These are phyloP conservation scores for Agrotis puta DNA, from an alignment of 2,888 invertebrate genomes.

Conservation along the genomic window DNA sequence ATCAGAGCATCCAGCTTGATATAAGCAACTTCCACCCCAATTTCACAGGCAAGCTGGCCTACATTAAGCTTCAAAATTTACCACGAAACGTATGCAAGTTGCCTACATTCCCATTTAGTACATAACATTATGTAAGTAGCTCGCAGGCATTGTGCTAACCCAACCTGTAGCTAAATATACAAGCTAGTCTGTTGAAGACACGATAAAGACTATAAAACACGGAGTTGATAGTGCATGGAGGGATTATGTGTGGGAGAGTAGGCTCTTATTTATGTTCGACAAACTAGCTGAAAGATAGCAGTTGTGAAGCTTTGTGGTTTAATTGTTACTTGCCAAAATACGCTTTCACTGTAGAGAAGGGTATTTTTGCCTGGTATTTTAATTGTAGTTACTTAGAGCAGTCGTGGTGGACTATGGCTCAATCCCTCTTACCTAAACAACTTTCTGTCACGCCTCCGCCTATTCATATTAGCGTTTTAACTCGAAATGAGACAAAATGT, in stretches of 20 bases:
- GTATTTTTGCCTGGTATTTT: too few species aligned
- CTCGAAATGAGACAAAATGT: too few species aligned
- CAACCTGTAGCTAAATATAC: conserved; percentile 61
- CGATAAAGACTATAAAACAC: conserved; percentile 50
- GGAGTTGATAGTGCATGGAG: conserved; percentile 28
- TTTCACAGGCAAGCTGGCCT: conserved; percentile 32
- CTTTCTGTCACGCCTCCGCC: too few species aligned
- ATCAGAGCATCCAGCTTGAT: conserved; percentile 7
- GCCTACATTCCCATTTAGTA: conserved; percentile 41
- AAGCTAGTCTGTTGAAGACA: conserved; percentile 58
- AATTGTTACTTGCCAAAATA: too few species aligned
- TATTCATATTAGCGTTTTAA: too few species aligned
- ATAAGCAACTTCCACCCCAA: conserved; percentile 8
- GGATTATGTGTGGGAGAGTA: background rate
- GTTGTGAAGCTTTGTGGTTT: too few species aligned
- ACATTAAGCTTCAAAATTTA: conserved; percentile 43
- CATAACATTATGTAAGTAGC: conserved; percentile 58
- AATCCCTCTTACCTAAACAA: too few species aligned
- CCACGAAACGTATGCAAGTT: conserved; percentile 46
- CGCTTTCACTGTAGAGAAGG: too few species aligned
- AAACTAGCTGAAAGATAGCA: background rate
- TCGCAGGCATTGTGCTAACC: conserved; percentile 53
- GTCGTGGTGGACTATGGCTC: too few species aligned
- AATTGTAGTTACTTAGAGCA: too few species aligned
- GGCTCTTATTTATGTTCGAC: background rate